Evolutionary conservation across 2,888 invertebrate species (phyloP).

Genomic region (Aphidius colemani): DNA sequence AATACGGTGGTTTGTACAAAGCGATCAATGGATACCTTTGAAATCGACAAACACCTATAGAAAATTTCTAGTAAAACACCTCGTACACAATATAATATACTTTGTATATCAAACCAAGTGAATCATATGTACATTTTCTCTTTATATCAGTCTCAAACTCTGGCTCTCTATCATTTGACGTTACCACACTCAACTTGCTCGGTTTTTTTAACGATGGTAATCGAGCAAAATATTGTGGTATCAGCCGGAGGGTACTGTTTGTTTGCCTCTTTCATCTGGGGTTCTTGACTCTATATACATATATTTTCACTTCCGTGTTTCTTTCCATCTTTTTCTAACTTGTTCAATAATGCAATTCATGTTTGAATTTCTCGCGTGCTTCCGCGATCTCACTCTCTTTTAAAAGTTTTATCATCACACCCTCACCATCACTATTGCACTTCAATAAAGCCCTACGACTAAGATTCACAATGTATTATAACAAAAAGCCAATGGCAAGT

Average conservation of each 20-base stretch:
- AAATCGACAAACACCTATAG: no score
- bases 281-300: constrained; percentile 23
- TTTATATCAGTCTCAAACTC: constrained; percentile 18
- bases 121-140: constrained; percentile 6
- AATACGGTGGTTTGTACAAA: no score
- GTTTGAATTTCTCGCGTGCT: constrained; percentile 4
- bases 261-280: constrained; percentile 4
- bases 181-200: constrained; percentile 31
- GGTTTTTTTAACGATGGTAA: constrained; percentile 54
- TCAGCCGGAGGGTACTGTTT: constrained; percentile 46
- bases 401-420: constrained; percentile 22
- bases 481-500: constrained; percentile 6
- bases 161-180: constrained; percentile 24
- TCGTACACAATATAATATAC: no score
- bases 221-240: constrained; percentile 58
- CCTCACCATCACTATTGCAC: constrained; percentile 28
- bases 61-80: no score
- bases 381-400: constrained; percentile 37
- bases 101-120: not conserved
- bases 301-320: constrained; percentile 30
- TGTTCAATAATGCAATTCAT: no score
- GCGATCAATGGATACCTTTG: no score
- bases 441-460: not conserved
- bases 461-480: constrained; percentile 12
- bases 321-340: constrained; percentile 25